phyloP scores from a whole-genome alignment of 2,888 invertebrate genomes.

The Amphipoea lucens region DNA sequence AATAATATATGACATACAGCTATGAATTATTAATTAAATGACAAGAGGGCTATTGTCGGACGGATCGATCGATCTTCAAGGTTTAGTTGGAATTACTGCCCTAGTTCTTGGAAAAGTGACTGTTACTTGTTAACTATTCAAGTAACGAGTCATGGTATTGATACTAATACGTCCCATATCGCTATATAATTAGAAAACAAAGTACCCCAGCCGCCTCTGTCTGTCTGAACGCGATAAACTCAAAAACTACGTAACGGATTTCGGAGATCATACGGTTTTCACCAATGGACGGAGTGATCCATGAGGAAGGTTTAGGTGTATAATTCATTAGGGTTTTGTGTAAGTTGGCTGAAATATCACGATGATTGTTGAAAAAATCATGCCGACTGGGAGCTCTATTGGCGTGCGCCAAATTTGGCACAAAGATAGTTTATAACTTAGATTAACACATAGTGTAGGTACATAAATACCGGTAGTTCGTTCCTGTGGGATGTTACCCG shows the following conservation, averaged over 20 bases:
- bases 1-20: neutral
- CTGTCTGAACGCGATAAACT: neutral
- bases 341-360: neutral
- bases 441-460: no score
- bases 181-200: neutral
- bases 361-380: neutral
- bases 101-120: neutral
- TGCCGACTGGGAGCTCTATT: no score
- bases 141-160: neutral
- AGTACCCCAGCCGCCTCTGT: neutral
- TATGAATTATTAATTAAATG: neutral
- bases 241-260: neutral
- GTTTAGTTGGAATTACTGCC: no score
- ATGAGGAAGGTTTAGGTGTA: no score
- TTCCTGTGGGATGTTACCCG: no score
- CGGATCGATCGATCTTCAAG: constrained; percentile 10
- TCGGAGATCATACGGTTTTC: neutral
- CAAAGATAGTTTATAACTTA: no score
- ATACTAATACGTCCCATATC: neutral
- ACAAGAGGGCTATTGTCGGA: no score
- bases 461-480: no score
- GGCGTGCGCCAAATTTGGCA: no score
- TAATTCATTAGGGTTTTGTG: no score
- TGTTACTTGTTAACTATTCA: neutral
- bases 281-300: neutral